Conservation (phyloP, 2,113 vertebrate species). For the Corvus moneduloides region DNA sequence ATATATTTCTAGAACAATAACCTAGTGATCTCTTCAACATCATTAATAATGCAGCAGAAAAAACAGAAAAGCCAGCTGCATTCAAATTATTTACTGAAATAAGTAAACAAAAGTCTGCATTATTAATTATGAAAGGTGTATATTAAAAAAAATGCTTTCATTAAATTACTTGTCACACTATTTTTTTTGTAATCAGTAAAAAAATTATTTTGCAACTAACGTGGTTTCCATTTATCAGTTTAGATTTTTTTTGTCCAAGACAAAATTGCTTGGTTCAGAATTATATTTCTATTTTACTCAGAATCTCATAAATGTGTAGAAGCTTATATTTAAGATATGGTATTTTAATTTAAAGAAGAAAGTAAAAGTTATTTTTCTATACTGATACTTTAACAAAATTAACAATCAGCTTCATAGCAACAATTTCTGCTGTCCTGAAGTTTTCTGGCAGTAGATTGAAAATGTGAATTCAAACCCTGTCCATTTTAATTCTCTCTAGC, state of each 20-base stretch:
- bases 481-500: background rate
- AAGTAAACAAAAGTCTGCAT: background rate
- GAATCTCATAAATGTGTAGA: background rate
- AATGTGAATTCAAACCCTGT: background rate
- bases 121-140: constrained; percentile 35
- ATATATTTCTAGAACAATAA: constrained; percentile 16
- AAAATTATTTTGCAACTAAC: background rate
- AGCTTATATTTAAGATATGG: background rate
- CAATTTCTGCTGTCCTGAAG: background rate
- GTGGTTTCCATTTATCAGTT: background rate
- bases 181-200: background rate
- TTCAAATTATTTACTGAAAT: constrained; percentile 50
- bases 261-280: background rate
- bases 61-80: constrained; percentile 32
- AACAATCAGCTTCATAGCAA: background rate
- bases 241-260: background rate
- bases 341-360: background rate
- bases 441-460: background rate
- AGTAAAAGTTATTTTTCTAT: background rate
- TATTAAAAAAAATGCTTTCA: background rate
- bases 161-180: background rate
- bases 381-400: background rate
- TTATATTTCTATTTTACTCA: background rate
- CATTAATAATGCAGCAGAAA: constrained; percentile 41
- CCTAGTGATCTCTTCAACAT: background rate